Conservation (phyloP, 2,797 vertebrate genomes). For the Urophycis tenuis region DNA sequence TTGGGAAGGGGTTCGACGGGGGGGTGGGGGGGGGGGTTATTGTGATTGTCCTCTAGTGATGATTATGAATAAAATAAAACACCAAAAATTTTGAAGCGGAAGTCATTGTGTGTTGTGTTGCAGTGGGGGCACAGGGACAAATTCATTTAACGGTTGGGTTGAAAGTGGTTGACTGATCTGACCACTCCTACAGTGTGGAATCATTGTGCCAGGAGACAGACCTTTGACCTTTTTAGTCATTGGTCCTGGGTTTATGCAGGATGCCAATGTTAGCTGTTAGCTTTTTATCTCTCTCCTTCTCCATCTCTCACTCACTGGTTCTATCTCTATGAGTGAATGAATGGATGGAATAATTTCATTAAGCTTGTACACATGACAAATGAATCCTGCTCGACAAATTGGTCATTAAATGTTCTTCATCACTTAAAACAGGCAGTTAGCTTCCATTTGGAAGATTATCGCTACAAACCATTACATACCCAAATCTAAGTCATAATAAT, state of each 20-base stretch:
- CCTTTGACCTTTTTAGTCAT: slow-evolving; percentile 8
- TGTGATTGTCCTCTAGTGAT: slow-evolving; percentile 73
- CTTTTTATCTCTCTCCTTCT: neutral
- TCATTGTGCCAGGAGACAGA: slow-evolving; percentile 12
- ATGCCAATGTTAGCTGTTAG: slow-evolving; percentile 5
- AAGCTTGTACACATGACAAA: neutral
- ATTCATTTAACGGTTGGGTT: slow-evolving; percentile 11
- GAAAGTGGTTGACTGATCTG: slow-evolving; percentile 7
- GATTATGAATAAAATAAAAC: slow-evolving; percentile 60
- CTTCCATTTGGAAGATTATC: neutral
- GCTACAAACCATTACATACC: no score
- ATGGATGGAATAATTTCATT: neutral
- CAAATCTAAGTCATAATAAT: no score
- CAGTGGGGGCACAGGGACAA: neutral
- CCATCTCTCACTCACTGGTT: neutral
- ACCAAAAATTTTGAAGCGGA: slow-evolving; percentile 17
- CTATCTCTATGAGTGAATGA: neutral
- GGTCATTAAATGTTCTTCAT: neutral
- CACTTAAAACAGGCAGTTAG: neutral
- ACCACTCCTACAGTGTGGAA: neutral
- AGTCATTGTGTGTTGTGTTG: slow-evolving; percentile 13
- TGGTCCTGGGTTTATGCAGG: neutral
- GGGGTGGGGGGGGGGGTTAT: slow-evolving; percentile 51
- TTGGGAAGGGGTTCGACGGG: slow-evolving; percentile 29
- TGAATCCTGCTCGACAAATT: neutral